These are phyloP conservation scores for Lynx canadensis DNA, from an alignment of 2,113 vertebrate genomes.

Conservation along the genomic window DNA sequence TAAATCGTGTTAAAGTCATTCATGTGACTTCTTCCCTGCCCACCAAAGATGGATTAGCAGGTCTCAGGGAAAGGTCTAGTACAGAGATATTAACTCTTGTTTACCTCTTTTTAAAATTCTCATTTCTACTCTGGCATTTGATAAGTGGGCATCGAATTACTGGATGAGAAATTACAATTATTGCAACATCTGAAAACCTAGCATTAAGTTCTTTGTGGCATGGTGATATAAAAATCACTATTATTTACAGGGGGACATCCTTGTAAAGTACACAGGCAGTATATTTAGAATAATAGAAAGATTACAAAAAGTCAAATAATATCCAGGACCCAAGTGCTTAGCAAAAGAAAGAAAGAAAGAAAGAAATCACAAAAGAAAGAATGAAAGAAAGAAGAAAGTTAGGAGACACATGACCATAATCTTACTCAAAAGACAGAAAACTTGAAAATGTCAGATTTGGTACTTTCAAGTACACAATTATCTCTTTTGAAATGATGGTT, in stretches of 20 bases:
- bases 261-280: neutral
- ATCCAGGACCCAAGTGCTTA: neutral
- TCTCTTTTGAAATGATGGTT: conserved; percentile 35
- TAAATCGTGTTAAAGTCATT: neutral
- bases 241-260: neutral
- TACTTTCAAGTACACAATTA: neutral
- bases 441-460: conserved; percentile 40
- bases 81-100: neutral
- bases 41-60: no score
- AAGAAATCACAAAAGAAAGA: no score
- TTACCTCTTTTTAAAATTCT: neutral
- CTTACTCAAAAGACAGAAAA: conserved; percentile 11
- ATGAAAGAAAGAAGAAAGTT: neutral
- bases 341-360: no score
- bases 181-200: neutral
- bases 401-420: neutral
- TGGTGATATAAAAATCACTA: neutral
- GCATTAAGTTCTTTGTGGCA: neutral
- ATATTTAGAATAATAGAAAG: neutral
- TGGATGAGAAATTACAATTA: neutral
- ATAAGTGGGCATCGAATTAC: neutral
- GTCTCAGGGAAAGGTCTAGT: no score
- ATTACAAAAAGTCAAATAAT: neutral
- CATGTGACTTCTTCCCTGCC: neutral
- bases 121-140: neutral